Base-by-base conservation (phyloP, 1,140 invertebrate genomes). In the Mycetomoellerius zeteki region DNA sequence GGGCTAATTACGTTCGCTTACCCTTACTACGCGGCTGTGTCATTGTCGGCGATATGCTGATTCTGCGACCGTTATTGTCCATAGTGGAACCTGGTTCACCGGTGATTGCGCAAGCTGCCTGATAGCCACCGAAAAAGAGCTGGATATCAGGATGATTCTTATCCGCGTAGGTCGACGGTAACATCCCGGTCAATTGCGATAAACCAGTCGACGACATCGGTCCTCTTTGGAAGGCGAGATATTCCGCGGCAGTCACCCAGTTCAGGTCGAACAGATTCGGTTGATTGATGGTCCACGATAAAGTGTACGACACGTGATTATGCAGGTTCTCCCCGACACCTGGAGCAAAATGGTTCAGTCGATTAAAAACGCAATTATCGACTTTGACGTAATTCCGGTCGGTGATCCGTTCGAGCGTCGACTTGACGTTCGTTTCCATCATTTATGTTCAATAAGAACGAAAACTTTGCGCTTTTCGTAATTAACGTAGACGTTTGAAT, bases 261-360 rank as follows among this genome's bases (percentile, higher is more conserved):
- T 96, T 96, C n/a, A 97, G 87, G 64, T 97, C 96, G 56, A 96
- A 96, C 0, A 94, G 93, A 60, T 96, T 96, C 3, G 95, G 96
- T 76, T 95, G 94, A 87, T 96, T 96, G 50, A 94, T 96, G 77
- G 85, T 94, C 86, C 86, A 96, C 1, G 93, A 94, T 52, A 97
- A 88, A 14, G 94, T 96, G 50, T 96, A 96, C 0, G 97, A 96
- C 0, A 97, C 96, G 88, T 97, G 97, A 92, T 97, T 97, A 14
- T 97, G 97, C 1, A 98, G 93, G 91, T 98, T 98, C 84, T 96
- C 96, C 0, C 98, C 97, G 3, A 98, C 98, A 0, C 97, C 97
- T 89, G 52, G 3, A 47, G 43, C 69, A 73, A 21, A 77, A 12
- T 12, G 16, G 10, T 33, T 54, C 8, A 4, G 1, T 16, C 12